Evolutionary conservation across 2,113 vertebrate species (phyloP), one percentile per base, ranked within the genome.

Genomic region (Dasyprocta punctata): DNA sequence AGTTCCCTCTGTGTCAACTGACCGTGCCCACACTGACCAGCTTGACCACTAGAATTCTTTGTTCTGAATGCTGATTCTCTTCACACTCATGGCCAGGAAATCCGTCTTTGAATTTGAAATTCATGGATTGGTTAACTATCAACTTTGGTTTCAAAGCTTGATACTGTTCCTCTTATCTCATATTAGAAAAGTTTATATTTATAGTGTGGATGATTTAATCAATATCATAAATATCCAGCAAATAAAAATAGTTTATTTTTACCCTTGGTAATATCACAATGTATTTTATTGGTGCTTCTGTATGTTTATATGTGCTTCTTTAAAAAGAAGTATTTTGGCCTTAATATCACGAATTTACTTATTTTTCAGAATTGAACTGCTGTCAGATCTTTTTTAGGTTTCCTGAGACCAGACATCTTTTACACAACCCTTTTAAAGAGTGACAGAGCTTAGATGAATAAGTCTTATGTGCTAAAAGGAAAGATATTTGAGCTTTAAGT

Each of bases 361-460:
- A 41, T 89, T 93, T 94, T 92, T 93, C 85, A 36, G 52, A 95
- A 82, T 1, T 26, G 2, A 85, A 89, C 47, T 94, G 6, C 49
- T 75, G 14, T 87, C 61, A 95, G 58, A 86, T 19, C 54, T 93
- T 94, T 47, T 14, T 80, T 67, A 95, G 61, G 52, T 89, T 91
- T 89, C 47, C 87, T 36, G 41, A 96, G 85, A 93, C 7, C 58
- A 88, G 71, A 78, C 56, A 60, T 5, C 73, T 65, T 95, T 95
- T 96, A 85, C 82, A 73, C 19, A 90, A 95, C 82, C 36, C 38
- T 86, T 97, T 95, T 92, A 93, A 96, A 85, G 69, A 90, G 49
- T 78, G 58, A 38, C 4, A 93, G 44, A 54, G 36, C 71, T 90
- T 84, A 67, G 69, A 85, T 88, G 58, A 92, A 52, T 80, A 80